A percentile compares a stretch with the other conserved stretches of the same genome.
Conservation (phyloP, 2,797 vertebrate species). For the Tangara arthus region DNA sequence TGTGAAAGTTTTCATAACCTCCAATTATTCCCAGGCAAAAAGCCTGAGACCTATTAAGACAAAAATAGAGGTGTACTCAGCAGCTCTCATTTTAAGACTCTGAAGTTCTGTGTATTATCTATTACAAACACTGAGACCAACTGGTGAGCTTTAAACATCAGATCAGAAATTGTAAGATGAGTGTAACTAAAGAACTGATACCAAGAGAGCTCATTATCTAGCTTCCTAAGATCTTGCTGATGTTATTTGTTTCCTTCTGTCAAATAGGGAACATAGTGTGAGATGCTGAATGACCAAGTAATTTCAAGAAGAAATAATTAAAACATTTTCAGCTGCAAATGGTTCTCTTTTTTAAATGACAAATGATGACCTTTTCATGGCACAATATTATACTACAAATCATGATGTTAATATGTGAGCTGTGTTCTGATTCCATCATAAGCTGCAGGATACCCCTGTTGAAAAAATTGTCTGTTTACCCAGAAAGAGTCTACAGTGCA, state of each 20-base stretch:
- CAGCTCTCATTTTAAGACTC: neutral
- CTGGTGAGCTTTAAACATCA: neutral
- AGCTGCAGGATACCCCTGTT: neutral
- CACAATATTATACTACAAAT: neutral
- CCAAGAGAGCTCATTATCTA: neutral
- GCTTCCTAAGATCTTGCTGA: neutral
- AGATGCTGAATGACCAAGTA: neutral
- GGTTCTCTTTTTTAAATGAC: neutral
- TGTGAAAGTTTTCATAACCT: neutral
- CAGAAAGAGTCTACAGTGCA: neutral
- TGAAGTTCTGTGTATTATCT: neutral
- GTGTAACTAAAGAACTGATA: neutral
- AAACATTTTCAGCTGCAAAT: neutral
- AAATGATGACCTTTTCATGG: neutral
- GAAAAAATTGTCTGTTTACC: neutral
- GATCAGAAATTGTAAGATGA: neutral
- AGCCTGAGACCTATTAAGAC: neutral
- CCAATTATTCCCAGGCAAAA: neutral
- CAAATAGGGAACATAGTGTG: neutral
- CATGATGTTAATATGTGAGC: neutral
- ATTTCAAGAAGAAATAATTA: neutral
- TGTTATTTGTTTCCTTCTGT: neutral
- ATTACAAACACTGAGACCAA: neutral
- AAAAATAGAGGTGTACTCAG: neutral
- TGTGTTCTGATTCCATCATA: neutral